Evolutionary conservation across 2,113 vertebrate species (phyloP), one percentile per base, ranked within the genome.

Genomic region (Atherinomorus stipes): DNA sequence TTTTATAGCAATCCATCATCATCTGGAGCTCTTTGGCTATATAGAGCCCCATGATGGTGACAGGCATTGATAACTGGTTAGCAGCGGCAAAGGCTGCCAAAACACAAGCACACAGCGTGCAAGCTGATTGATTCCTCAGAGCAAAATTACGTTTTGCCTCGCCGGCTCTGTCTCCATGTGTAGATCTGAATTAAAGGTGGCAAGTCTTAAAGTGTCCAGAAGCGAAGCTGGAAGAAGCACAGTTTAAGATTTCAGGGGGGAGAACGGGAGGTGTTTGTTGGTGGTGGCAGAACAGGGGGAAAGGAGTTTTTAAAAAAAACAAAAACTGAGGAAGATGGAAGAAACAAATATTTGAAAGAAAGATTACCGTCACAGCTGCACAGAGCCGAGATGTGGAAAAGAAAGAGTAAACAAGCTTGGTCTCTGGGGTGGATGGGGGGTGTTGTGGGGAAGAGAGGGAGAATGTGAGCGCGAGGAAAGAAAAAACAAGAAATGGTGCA

Each of bases 281-380:
- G 71, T 51, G 70, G 64, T 25, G n/a, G 58, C 58, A 50, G 49
- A 21, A 50, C 64, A 42, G 34, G 60, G 53, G 67, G 45, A 56
- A 44, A 23, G 38, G 38, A n/a, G n/a, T 42, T 13, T 34, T 31
- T 31, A 34, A 49, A 47, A 37, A 31, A 0, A 52, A 57, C 31
- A 59, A 62, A 40, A 86, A 77, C 64, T 80, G 64, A n/a, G n/a
- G n/a, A 90, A 88, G 90, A 91, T 66, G 87, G 88, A 89, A 88
- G 87, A 92, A 93, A 93, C 90, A 93, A 93, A 93, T 93, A 93
- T 94, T 92, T 92, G 92, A 93, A 92, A 92, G 87, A 90, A 86
- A 92, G 90, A 92, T 93, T 93, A 93, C 84, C 75, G 76, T 86
- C 86, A 85, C 83, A 90, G 92, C 88, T 85, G 86, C 85, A 87